Evolutionary conservation across 2,888 invertebrate genomes (phyloP).

Genomic region (Argyresthia goedartella): DNA sequence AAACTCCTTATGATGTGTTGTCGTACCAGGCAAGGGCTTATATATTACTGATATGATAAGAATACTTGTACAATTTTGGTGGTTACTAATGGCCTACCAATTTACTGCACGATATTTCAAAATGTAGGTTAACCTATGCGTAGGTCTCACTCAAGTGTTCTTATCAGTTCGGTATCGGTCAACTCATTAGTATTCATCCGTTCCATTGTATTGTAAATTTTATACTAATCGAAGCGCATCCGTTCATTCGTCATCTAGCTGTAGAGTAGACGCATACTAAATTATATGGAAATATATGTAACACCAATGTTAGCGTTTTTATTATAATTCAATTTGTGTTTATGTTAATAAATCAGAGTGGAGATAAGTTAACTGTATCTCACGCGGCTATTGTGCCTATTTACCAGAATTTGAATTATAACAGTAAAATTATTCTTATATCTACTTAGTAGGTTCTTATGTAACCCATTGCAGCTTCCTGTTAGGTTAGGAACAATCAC

Average conservation of each 20-base stretch:
- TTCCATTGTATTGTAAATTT: constrained; percentile 48
- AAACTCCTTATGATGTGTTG: no score
- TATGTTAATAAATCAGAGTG: background rate
- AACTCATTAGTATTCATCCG: no score
- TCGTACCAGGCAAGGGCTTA: no score
- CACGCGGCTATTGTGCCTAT: background rate
- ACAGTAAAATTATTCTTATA: constrained; percentile 1
- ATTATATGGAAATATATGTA: constrained; percentile 20
- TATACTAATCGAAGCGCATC: constrained; percentile 8
- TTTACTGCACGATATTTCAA: no score
- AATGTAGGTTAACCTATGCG: no score
- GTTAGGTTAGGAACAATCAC: constrained; percentile 3
- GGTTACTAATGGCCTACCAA: no score
- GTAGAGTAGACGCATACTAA: constrained; percentile 3
- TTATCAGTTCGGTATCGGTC: no score
- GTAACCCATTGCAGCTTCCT: constrained; percentile 2
- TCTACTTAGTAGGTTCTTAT: constrained; percentile 1
- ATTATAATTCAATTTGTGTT: constrained; percentile 3
- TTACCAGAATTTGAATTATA: background rate
- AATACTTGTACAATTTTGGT: no score
- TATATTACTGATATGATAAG: no score
- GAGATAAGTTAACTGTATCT: background rate
- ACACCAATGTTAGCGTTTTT: constrained; percentile 39
- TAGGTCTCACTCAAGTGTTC: no score
- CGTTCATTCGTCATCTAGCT: constrained; percentile 1